Conservation (phyloP, 2,797 vertebrate species). For the Staurois parvus region DNA sequence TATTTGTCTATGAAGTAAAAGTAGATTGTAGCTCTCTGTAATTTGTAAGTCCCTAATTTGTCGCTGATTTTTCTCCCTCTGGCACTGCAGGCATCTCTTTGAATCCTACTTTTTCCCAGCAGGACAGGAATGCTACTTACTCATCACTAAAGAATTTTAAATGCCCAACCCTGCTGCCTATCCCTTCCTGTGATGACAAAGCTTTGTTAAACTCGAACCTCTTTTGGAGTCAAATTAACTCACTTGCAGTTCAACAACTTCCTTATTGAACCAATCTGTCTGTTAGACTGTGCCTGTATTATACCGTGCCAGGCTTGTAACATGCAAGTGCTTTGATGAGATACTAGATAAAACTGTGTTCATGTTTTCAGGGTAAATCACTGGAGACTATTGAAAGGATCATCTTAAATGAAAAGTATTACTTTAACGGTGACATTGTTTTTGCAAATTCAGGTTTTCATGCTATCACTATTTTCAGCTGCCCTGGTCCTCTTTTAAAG, state of each 20-base stretch:
- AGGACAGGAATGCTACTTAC: conserved; percentile 55
- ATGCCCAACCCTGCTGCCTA: conserved; percentile 51
- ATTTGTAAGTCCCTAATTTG: conserved; percentile 62
- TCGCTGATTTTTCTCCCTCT: conserved; percentile 56
- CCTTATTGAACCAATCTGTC: conserved; percentile 60
- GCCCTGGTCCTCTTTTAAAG: too few species aligned
- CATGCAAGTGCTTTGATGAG: conserved; percentile 18
- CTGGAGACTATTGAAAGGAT: too few species aligned
- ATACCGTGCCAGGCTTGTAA: conserved; percentile 30
- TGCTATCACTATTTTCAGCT: too few species aligned
- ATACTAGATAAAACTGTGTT: conserved; percentile 2
- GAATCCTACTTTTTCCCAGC: conserved; percentile 55
- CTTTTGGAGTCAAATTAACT: conserved; percentile 60
- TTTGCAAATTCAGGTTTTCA: too few species aligned
- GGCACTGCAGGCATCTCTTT: conserved; percentile 38
- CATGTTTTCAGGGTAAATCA: background rate
- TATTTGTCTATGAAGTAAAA: conserved; percentile 60
- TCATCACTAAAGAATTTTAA: conserved; percentile 60
- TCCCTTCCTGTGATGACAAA: conserved; percentile 62
- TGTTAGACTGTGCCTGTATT: conserved; percentile 33
- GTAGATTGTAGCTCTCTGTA: conserved; percentile 65
- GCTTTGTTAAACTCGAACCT: conserved; percentile 53
- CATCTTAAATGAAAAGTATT: too few species aligned
- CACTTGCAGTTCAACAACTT: conserved; percentile 59
- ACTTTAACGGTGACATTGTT: too few species aligned